Percentiles rank a stretch among this genome's conserved stretches.
phyloP scores from a whole-genome alignment of 2,888 invertebrate genomes.

The Falcaria lacertinaria region DNA sequence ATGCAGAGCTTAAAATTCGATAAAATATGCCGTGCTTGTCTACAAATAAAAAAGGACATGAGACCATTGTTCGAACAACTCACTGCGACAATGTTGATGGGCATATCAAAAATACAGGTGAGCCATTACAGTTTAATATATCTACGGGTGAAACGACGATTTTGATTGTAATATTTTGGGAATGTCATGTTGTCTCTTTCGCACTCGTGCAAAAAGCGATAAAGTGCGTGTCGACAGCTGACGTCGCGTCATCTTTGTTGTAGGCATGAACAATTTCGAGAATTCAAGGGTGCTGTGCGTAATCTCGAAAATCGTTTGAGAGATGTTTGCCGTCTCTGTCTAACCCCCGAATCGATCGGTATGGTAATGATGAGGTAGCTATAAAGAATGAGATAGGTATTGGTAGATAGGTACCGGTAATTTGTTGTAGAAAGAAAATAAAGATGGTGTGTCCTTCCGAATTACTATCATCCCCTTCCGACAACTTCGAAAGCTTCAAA shows the following conservation, averaged over 20 bases:
- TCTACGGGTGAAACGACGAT: constrained; percentile 75
- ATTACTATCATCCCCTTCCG: too few relatives aligned
- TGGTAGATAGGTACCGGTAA: not conserved
- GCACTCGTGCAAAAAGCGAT: constrained; percentile 31
- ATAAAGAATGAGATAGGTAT: constrained; percentile 33
- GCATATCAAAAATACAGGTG: constrained; percentile 81
- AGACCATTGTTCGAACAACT: constrained; percentile 82
- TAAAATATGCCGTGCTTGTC: constrained; percentile 82
- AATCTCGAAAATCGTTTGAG: constrained; percentile 62
- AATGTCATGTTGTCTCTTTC: constrained; percentile 65
- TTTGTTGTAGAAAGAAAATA: not conserved
- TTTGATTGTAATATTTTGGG: constrained; percentile 54
- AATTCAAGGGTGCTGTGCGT: constrained; percentile 45
- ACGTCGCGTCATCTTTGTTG: constrained; percentile 73
- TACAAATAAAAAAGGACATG: constrained; percentile 83
- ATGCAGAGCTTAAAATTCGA: constrained; percentile 66
- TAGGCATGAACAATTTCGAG: constrained; percentile 46
- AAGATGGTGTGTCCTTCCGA: constrained; percentile 1
- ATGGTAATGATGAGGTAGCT: constrained; percentile 34
- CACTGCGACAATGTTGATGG: constrained; percentile 83
- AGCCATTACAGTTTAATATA: too few relatives aligned
- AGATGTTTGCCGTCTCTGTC: constrained; percentile 65
- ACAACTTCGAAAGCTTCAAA: too few relatives aligned
- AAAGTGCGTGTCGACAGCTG: constrained; percentile 41
- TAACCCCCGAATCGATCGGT: constrained; percentile 19